phyloP scores from a whole-genome alignment of 2,888 invertebrate genomes.

The Luperina testacea region DNA sequence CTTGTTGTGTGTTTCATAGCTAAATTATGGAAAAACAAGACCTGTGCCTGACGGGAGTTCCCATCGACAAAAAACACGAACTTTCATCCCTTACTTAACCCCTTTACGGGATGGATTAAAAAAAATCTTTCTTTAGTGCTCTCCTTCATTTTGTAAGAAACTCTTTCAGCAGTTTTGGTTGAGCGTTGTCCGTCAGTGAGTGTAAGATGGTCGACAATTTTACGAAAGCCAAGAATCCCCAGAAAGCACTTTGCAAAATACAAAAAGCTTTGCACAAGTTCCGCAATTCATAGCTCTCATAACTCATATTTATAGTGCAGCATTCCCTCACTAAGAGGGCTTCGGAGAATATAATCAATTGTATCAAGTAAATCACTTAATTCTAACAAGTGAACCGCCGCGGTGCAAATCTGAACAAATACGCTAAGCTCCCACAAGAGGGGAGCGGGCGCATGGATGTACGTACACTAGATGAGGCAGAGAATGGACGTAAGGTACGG shows the following conservation, averaged over 20 bases:
- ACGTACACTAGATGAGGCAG: constrained; percentile 5
- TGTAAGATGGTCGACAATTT: neutral
- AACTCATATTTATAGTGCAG: constrained; percentile 41
- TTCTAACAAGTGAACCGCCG: constrained; percentile 37
- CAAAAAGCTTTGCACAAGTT: neutral
- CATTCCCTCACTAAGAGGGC: constrained; percentile 7
- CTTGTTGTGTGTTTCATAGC: too few species aligned
- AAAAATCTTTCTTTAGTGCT: neutral
- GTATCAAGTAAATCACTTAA: constrained; percentile 47
- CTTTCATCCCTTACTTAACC: neutral
- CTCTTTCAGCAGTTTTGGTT: neutral
- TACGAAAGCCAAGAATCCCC: neutral
- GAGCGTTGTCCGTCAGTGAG: neutral
- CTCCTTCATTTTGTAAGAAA: neutral
- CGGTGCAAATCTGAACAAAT: constrained; percentile 52
- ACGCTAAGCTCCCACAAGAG: constrained; percentile 36
- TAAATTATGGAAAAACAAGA: neutral
- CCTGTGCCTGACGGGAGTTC: neutral
- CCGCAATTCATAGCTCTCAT: constrained; percentile 11
- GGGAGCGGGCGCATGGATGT: constrained; percentile 12
- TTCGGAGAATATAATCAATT: constrained; percentile 43
- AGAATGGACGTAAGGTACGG: too few species aligned
- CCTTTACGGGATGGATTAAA: neutral
- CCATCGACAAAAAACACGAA: neutral
- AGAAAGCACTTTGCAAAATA: constrained; percentile 9